A percentile compares a stretch with the other conserved stretches of the same genome.
Evolutionary conservation across 2,113 vertebrate genomes (phyloP).

Genomic region (Melanotaenia duboulayi): DNA sequence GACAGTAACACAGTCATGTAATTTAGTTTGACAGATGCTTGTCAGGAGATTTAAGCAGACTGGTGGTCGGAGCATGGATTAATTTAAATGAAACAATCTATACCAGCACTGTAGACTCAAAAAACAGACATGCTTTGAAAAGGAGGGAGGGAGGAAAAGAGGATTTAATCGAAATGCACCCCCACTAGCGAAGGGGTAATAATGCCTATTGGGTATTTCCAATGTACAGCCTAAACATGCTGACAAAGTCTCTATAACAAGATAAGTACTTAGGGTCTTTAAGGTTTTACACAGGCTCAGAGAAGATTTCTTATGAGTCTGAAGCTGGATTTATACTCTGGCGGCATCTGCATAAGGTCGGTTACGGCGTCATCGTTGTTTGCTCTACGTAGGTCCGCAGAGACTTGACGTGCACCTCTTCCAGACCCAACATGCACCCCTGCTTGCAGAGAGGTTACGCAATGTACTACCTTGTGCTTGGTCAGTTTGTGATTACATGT

Average conservation of each 20-base stretch:
- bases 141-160: slow-evolving; percentile 13
- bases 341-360: too few species aligned
- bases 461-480: too few species aligned
- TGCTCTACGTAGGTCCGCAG: too few species aligned
- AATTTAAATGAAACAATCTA: slow-evolving; percentile 18
- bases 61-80: slow-evolving; percentile 25
- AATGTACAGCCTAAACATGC: slow-evolving; percentile 10
- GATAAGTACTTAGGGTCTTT: background rate
- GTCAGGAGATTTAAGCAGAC: slow-evolving; percentile 16
- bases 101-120: slow-evolving; percentile 9
- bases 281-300: slow-evolving; percentile 14
- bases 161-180: slow-evolving; percentile 42
- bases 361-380: too few species aligned
- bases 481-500: too few species aligned
- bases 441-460: too few species aligned
- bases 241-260: background rate
- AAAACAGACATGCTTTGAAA: slow-evolving; percentile 11
- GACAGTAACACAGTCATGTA: slow-evolving; percentile 22
- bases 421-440: too few species aligned
- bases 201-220: slow-evolving; percentile 30
- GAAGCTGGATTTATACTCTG: too few species aligned
- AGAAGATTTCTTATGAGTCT: slow-evolving; percentile 8
- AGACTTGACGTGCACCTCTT: too few species aligned
- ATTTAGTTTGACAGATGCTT: slow-evolving; percentile 38
- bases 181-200: slow-evolving; percentile 6